phyloP scores from a whole-genome alignment of 1,140 invertebrate genomes.

The Drosophila suzukii region DNA sequence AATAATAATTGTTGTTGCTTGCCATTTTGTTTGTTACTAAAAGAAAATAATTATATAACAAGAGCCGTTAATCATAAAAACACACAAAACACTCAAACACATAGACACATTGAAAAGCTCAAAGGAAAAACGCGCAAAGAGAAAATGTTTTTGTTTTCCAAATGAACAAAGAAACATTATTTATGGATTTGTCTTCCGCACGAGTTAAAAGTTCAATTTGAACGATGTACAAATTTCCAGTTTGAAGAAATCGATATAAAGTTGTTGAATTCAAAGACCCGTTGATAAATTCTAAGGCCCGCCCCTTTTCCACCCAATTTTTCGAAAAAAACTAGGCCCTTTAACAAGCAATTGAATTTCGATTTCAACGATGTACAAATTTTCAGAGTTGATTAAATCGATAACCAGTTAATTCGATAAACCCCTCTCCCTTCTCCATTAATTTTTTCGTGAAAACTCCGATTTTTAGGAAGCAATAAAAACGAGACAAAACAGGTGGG shows the following conservation, averaged over 20 bases:
- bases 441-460: neutral
- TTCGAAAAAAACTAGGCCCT: neutral
- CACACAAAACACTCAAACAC: conserved; percentile 21
- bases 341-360: conserved; percentile 7
- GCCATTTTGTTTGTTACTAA: conserved; percentile 56
- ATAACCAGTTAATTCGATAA: conserved; percentile 19
- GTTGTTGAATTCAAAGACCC: conserved; percentile 16
- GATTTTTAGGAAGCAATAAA: neutral
- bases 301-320: neutral
- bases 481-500: conserved; percentile 17
- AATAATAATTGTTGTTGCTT: conserved; percentile 52
- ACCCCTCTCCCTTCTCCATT: neutral
- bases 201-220: conserved; percentile 34
- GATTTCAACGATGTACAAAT: conserved; percentile 35
- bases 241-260: conserved; percentile 26
- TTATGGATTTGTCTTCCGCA: conserved; percentile 50
- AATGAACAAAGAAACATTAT: conserved; percentile 5
- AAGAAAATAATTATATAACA: conserved; percentile 29
- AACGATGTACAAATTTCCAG: conserved; percentile 46
- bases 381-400: conserved; percentile 30
- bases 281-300: conserved; percentile 4
- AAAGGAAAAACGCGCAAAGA: conserved; percentile 43
- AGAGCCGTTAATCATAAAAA: conserved; percentile 49
- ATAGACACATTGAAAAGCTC: conserved; percentile 36
- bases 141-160: conserved; percentile 34